Evolutionary conservation across 2,113 vertebrate genomes (phyloP), one percentile per base, ranked within the genome.

Genomic region (Macquaria australasica): DNA sequence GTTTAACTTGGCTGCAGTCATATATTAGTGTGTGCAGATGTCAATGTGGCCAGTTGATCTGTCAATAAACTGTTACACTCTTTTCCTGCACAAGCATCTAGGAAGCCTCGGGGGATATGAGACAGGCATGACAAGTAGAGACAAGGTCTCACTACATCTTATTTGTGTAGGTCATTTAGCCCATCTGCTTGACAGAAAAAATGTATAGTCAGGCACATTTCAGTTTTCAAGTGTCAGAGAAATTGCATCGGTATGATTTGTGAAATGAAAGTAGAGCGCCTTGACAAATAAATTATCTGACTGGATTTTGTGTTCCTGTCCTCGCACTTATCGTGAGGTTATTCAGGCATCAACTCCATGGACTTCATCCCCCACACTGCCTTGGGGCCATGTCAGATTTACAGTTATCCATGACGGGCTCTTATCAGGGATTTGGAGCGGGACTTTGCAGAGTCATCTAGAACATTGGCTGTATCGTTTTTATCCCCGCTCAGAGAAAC

Each of bases 371-470:
- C 92, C 93, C 92, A 94, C 86, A 82, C 39, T 93, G 90, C 92
- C 88, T 92, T 50, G 83, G 85, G 91, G 87, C 89, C 91, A 81
- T 87, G 91, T 93, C 93, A 94, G 92, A 92, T 93, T 94, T 92
- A 94, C 88, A 77, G 91, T 91, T 86, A 89, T 92, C 92, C 91
- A 85, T 84, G 90, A 84, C 87, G 51, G 85, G 82, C 89, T 88
- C 90, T 93, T 93, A 93, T 93, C 90, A 79, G 85, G 90, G 92
- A 93, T 93, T 94, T 93, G 88, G 78, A 91, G 91, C 81, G 58
- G 76, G 92, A 93, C 84, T 91, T 93, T 94, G 92, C 91, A 87
- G 91, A 88, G 89, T 92, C 93, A 94, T 93, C 87, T 88, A 84
- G 89, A 92, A 94, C 89, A 93, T 89, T 88, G 88, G 86, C 84